Conservation (phyloP, 2,113 vertebrate genomes). For the Pituophis catenifer region DNA sequence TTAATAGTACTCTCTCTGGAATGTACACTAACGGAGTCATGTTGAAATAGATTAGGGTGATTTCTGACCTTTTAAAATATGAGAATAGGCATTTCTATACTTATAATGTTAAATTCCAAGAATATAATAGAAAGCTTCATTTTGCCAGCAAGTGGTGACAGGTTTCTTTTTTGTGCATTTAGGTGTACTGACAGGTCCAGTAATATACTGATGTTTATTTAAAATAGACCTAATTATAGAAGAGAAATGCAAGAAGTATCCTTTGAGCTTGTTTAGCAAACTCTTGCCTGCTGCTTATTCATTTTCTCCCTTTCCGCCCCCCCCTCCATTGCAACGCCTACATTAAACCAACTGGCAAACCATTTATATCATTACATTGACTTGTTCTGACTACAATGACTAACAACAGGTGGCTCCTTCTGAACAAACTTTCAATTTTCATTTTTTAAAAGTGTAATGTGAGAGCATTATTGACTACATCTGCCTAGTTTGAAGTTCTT, state of each 20-base stretch:
- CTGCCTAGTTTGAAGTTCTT: background rate
- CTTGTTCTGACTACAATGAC: constrained; percentile 1
- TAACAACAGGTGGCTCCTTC: background rate
- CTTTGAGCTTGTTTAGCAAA: background rate
- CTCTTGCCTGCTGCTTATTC: background rate
- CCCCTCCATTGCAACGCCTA: background rate
- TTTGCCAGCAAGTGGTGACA: background rate
- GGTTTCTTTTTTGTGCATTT: background rate
- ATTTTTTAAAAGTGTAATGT: background rate
- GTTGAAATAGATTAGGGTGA: background rate
- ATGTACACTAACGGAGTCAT: background rate
- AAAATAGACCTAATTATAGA: constrained; percentile 12
- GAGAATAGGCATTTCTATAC: background rate
- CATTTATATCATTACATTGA: constrained; percentile 8
- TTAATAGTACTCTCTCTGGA: background rate
- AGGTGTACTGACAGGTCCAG: background rate
- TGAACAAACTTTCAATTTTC: background rate
- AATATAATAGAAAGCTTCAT: background rate
- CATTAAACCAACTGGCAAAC: background rate
- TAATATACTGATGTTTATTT: constrained; percentile 11
- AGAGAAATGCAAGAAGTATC: background rate
- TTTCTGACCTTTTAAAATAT: background rate
- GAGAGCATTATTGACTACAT: background rate
- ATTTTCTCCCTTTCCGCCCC: background rate
- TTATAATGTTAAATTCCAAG: background rate